These are phyloP conservation scores for Semicossyphus pulcher DNA, from an alignment of 2,113 vertebrate genomes.

Conservation along the genomic window DNA sequence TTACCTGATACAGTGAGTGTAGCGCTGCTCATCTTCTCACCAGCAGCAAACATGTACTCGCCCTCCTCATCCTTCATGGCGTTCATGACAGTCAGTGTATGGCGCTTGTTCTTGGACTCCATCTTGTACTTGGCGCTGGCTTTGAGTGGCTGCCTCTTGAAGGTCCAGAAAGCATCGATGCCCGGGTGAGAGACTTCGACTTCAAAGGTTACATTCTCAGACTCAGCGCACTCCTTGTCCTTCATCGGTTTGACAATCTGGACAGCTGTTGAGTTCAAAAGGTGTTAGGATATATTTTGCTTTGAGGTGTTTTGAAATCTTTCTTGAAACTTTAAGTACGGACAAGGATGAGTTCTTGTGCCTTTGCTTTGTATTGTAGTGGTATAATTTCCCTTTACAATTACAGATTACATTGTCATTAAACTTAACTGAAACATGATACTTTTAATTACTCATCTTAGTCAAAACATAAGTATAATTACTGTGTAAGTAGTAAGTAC, in stretches of 20 bases:
- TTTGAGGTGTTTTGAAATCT: too few relatives aligned
- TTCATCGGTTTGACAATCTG: slow-evolving; percentile 89
- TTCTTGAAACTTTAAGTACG: too few relatives aligned
- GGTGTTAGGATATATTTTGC: too few relatives aligned
- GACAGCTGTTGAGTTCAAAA: slow-evolving; percentile 50
- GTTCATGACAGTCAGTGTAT: slow-evolving; percentile 91
- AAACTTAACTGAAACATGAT: too few relatives aligned
- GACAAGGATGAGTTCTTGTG: too few relatives aligned
- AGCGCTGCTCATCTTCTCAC: slow-evolving; percentile 92
- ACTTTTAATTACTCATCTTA: too few relatives aligned
- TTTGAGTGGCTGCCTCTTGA: slow-evolving; percentile 90
- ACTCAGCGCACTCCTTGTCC: slow-evolving; percentile 93
- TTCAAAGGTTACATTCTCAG: slow-evolving; percentile 93
- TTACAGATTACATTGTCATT: too few relatives aligned
- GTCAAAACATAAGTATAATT: too few relatives aligned
- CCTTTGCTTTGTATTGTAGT: too few relatives aligned
- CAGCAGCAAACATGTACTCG: slow-evolving; percentile 92
- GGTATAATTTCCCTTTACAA: too few relatives aligned
- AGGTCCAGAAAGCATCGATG: slow-evolving; percentile 94
- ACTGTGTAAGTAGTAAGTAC: too few relatives aligned
- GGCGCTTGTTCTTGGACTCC: slow-evolving; percentile 88
- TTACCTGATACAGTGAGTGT: slow-evolving; percentile 93
- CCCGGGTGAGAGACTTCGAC: slow-evolving; percentile 93
- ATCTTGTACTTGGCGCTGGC: slow-evolving; percentile 91
- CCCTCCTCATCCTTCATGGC: slow-evolving; percentile 98